Conservation (phyloP, 2,888 invertebrate species). For the Ophonus ardosiacus region DNA sequence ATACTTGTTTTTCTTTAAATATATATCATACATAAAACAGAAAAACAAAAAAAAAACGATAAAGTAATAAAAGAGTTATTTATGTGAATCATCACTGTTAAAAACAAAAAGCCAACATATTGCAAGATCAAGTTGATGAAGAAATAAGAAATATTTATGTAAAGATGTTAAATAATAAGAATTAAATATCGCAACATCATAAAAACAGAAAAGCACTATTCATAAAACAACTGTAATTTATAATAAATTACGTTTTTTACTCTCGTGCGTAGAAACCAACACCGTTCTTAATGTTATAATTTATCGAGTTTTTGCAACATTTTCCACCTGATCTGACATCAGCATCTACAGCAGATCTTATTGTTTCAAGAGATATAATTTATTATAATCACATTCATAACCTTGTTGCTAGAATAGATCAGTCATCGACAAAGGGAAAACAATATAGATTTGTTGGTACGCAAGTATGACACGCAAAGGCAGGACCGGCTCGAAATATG, state of each 20-base stretch:
- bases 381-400: conserved; percentile 58
- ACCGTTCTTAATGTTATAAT: conserved; percentile 58
- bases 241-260: conserved; percentile 48
- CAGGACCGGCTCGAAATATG: neutral
- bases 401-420: conserved; percentile 57
- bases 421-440: conserved; percentile 29
- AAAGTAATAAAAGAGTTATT: neutral
- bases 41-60: neutral
- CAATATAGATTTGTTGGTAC: conserved; percentile 15
- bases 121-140: neutral
- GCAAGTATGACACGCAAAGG: neutral
- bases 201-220: neutral
- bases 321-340: conserved; percentile 59
- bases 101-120: neutral
- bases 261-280: neutral
- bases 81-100: neutral
- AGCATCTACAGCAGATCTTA: conserved; percentile 25
- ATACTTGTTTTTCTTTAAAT: neutral
- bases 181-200: conserved; percentile 1
- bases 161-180: conserved; percentile 34
- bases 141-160: neutral
- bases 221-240: conserved; percentile 42
- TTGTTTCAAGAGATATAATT: conserved; percentile 56
- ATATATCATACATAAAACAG: neutral
- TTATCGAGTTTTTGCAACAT: conserved; percentile 52